Conservation (phyloP, 2,797 vertebrate genomes). For the Eupleurogrammus muticus region DNA sequence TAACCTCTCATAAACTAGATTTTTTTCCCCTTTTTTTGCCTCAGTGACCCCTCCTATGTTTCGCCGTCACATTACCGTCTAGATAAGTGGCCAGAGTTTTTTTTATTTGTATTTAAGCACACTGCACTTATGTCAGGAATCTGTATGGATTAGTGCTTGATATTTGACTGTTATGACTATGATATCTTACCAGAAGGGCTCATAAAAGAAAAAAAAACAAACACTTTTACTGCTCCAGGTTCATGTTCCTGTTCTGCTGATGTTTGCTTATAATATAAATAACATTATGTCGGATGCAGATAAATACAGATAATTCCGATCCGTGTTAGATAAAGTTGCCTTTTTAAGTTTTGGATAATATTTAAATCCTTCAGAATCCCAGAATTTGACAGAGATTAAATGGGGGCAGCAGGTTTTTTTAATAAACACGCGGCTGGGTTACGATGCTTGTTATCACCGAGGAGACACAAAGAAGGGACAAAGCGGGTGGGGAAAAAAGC, state of each 20-base stretch:
- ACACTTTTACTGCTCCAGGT: conserved; percentile 26
- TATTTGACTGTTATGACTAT: too few relatives aligned
- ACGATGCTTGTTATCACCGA: conserved; percentile 39
- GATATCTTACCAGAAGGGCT: conserved; percentile 43
- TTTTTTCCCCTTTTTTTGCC: conserved; percentile 41
- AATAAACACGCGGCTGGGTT: conserved; percentile 36
- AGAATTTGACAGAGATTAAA: conserved; percentile 58
- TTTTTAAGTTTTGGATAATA: conserved; percentile 10
- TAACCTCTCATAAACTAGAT: conserved; percentile 72
- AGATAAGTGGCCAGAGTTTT: conserved; percentile 62
- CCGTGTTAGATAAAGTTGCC: conserved; percentile 38
- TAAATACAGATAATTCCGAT: conserved; percentile 35
- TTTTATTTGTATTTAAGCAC: conserved; percentile 61
- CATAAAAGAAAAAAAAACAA: conserved; percentile 28
- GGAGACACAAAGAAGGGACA: conserved; percentile 16
- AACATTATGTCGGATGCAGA: conserved; percentile 1
- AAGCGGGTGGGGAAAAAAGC: conserved; percentile 14
- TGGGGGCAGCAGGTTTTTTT: conserved; percentile 44
- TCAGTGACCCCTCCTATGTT: conserved; percentile 31
- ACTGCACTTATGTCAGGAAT: conserved; percentile 67
- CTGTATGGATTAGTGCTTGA: conserved; percentile 68
- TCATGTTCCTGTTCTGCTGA: conserved; percentile 25
- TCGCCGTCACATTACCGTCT: conserved; percentile 58
- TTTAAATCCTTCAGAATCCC: conserved; percentile 36
- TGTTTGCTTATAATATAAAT: conserved; percentile 17